Evolutionary conservation across 2,797 vertebrate species (phyloP), one percentile per base, ranked within the genome.

Genomic region (Vipera latastei): DNA sequence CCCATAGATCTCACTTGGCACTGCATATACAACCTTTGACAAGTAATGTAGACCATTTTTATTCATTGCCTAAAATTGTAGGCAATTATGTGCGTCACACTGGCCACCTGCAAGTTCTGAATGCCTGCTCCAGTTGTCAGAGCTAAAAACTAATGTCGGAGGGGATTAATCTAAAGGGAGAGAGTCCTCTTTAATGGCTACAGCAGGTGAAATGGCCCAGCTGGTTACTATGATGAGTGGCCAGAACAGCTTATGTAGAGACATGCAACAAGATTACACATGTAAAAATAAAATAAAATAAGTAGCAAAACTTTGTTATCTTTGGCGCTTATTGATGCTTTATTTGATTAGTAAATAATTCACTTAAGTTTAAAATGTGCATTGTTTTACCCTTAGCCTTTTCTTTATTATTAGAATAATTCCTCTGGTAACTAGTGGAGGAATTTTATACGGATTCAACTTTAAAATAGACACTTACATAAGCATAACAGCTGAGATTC

Each of bases 51-150:
- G 99, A 99, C 99, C 98, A 99, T 99, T 99, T 99, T 99, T 99
- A 99, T 99, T 99, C 99, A 99, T 99, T 99, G 99, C 99, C 99
- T 99, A 99, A 99, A 99, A 99, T 99, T 99, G 99, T 99, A 99
- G 98, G 99, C 99, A 99, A 99, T 99, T 99, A 99, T 99, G 98
- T 99, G 98, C 98, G 98, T 99, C 99, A 99, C 98, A 99, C 98
- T 99, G 98, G 98, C 99, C 99, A 99, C 99, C 99, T 99, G 99
- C 99, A 98, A 99, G 98, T 98, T 98, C 98, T 99, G 99, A 99
- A 99, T 99, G 99, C 98, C 98, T 99, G 97, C 98, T 98, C 98
- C 98, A 98, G 99, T 99, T 98, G 98, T 98, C 98, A 98, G 98
- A 98, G 98, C 97, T 98, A 98, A 98, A 98, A 98, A 98, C 98